Conservation (phyloP, 2,888 invertebrate species). For the Tridacna crocea region DNA sequence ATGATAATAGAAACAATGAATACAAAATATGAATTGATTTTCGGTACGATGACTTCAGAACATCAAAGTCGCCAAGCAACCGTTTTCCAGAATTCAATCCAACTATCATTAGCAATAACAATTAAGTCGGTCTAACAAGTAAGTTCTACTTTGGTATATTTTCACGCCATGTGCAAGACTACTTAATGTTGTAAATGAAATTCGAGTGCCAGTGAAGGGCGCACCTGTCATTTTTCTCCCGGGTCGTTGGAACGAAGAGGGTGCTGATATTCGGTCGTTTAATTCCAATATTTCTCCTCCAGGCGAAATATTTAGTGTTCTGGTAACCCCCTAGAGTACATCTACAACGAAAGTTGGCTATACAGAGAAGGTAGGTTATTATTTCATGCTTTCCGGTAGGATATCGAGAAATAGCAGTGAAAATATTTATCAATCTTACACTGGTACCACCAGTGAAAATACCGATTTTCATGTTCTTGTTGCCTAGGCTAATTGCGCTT, state of each 20-base stretch:
- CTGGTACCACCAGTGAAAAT: no score
- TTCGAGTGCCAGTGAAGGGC: conserved; percentile 17
- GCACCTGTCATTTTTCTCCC: conserved; percentile 12
- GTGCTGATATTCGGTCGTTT: background rate
- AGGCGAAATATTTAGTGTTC: background rate
- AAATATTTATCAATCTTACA: no score
- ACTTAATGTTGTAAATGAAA: conserved; percentile 22
- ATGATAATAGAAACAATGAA: no score
- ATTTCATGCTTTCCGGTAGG: no score
- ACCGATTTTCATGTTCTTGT: no score
- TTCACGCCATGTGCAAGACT: conserved; percentile 24
- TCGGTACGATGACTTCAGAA: background rate
- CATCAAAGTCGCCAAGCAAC: background rate
- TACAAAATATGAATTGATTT: no score
- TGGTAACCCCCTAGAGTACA: no score
- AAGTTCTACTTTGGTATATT: background rate
- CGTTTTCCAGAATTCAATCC: background rate
- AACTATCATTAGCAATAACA: background rate
- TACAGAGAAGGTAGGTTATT: no score
- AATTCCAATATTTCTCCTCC: background rate
- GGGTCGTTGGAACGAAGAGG: conserved; percentile 1
- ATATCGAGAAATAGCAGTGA: no score
- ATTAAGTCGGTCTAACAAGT: background rate
- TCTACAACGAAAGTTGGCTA: no score
- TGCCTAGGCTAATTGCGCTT: no score